Evolutionary conservation across 2,797 vertebrate genomes (phyloP), one percentile per base, ranked within the genome.

Genomic region (Antrozous pallidus): DNA sequence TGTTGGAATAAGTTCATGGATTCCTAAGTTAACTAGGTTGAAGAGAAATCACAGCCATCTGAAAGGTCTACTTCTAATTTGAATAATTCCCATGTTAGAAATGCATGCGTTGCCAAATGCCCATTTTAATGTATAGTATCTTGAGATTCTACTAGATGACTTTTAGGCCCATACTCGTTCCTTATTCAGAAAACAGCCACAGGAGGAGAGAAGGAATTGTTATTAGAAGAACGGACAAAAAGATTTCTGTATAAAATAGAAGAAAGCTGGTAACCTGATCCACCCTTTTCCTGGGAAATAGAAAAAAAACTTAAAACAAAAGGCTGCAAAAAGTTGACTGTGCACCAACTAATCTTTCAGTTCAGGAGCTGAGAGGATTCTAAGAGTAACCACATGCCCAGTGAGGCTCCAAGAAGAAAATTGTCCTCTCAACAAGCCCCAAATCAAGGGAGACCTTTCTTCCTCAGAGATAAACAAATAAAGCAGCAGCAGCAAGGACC

Each of bases 211-310:
- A 91, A 88, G n/a, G 14, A 74, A 81, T 4, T n/a, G 2, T 49
- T 84, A 86, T 31, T 86, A 93, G 78, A 84, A 28, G 24, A 82
- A 54, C 54, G 13, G 10, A 31, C 12, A 36, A 22, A 81, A 81
- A 91, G 13, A 73, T 81, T 95, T 95, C 75, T 90, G 38, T 22
- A 71, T 81, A 85, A 91, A 84, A 91, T 10, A 47, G n/a, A 33
- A 51, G n/a, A 80, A 69, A 88, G 16, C 18, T 83, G 31, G 12
- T 87, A 61, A 91, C 38, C 3, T 56, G 42, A 40, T 24, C 20
- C 4, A 65, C 3, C 5, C 22, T 91, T 83, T 73, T 56, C 78
- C 83, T 90, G 20, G 51, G 12, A 69, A 73, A 42, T 33, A 33
- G 49, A 36, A 93, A 83, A 83, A 95, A 87, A 63, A 87, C 58